Conservation (phyloP, 1,140 invertebrate genomes). For the Zaprionus nigranus region DNA sequence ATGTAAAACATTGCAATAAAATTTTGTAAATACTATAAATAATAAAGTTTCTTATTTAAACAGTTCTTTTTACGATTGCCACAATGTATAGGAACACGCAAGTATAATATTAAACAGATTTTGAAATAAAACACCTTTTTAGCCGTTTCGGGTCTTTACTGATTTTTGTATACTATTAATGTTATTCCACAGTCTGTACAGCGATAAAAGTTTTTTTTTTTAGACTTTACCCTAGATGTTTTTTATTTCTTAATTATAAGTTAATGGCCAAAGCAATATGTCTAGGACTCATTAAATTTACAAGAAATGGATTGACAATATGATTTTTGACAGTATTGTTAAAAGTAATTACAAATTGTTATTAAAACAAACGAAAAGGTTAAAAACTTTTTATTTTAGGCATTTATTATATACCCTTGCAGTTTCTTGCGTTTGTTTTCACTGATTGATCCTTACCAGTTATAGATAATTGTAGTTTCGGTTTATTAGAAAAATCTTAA, state of each 20-base stretch:
- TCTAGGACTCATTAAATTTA: background rate
- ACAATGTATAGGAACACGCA: background rate
- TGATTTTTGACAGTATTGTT: background rate
- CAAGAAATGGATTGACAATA: background rate
- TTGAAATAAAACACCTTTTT: background rate
- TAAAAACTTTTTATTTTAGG: background rate
- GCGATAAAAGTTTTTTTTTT: background rate
- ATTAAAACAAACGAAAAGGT: background rate
- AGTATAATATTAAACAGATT: background rate
- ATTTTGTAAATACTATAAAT: slow-evolving; percentile 43
- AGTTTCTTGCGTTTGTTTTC: no score
- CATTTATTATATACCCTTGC: no score
- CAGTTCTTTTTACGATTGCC: background rate
- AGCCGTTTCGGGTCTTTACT: background rate
- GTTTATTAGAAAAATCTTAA: no score
- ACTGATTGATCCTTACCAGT: no score
- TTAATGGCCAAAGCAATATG: background rate
- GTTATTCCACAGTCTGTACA: background rate
- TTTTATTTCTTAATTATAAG: background rate
- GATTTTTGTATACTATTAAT: background rate
- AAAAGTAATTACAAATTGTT: no score
- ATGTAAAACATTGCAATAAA: slow-evolving; percentile 32
- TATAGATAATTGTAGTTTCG: no score
- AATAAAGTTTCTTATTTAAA: slow-evolving; percentile 16
- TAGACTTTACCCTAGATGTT: background rate